A percentile compares a stretch with the other conserved stretches of the same genome.
Conservation (phyloP, 2,113 vertebrate species). For the Maccullochella peelii region DNA sequence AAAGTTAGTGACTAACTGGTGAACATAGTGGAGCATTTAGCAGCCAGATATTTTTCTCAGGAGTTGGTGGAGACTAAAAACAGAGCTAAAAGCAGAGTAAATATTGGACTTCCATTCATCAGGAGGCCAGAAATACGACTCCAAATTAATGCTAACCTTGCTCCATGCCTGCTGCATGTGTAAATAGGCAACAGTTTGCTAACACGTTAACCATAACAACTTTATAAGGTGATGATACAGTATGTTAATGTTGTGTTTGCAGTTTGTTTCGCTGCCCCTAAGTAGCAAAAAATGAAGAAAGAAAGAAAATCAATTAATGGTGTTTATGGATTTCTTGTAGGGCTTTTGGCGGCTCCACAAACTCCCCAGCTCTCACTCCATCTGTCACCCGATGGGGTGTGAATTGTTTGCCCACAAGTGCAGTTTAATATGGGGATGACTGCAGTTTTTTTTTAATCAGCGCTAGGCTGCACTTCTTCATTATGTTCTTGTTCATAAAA, state of each 20-base stretch:
- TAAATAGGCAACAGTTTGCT: neutral
- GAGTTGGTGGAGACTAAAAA: neutral
- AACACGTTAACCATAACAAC: neutral
- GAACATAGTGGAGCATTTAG: neutral
- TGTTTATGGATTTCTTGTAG: neutral
- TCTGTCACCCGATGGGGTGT: conserved; percentile 36
- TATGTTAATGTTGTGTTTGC: neutral
- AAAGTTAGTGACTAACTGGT: neutral
- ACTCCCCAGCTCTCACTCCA: conserved; percentile 12
- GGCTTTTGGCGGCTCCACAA: conserved; percentile 18
- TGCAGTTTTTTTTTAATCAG: conserved; percentile 26
- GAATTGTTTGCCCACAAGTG: conserved; percentile 24
- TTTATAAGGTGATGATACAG: neutral
- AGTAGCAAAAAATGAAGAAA: conserved; percentile 5
- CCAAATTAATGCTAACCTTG: neutral
- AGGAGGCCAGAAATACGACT: neutral
- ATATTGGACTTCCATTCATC: neutral
- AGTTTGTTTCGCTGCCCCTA: neutral
- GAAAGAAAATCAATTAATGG: neutral
- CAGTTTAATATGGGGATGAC: conserved; percentile 28
- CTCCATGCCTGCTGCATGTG: neutral
- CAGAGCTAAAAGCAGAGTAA: neutral
- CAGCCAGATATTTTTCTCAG: too few relatives aligned
- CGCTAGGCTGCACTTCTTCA: conserved; percentile 5
- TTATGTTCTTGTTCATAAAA: conserved; percentile 40